These are phyloP conservation scores for Crioceris asparagi DNA, from an alignment of 2,888 invertebrate genomes.

Conservation along the genomic window DNA sequence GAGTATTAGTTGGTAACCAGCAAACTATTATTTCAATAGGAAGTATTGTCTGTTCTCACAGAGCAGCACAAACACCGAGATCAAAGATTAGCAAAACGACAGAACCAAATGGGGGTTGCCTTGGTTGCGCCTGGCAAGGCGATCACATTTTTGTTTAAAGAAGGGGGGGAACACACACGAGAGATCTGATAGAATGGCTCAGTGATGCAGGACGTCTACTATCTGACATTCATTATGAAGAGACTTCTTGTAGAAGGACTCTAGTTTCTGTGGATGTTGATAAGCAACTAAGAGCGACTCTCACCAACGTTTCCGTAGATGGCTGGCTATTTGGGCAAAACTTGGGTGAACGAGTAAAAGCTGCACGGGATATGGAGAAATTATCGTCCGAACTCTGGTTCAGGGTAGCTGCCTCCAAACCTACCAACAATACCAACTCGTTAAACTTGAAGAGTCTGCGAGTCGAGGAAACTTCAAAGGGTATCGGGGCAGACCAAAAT, in stretches of 20 bases:
- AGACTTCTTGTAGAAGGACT: constrained; percentile 8
- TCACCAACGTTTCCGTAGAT: constrained; percentile 5
- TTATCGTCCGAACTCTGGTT: no score
- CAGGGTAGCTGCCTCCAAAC: no score
- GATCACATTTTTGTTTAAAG: constrained; percentile 5
- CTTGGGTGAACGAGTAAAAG: constrained; percentile 8
- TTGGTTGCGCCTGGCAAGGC: constrained; percentile 10
- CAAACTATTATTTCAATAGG: constrained; percentile 10
- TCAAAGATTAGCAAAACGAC: constrained; percentile 5
- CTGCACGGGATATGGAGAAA: constrained; percentile 8
- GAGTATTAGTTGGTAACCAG: no score
- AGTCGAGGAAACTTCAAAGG: no score
- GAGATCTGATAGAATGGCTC: constrained; percentile 2
- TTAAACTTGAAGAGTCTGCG: no score
- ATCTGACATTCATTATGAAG: constrained; percentile 8
- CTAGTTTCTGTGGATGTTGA: constrained; percentile 7
- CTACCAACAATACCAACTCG: no score
- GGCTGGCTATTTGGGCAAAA: constrained; percentile 12
- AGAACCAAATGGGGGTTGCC: constrained; percentile 10
- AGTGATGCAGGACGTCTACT: constrained; percentile 13
- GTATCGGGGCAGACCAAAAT: no score
- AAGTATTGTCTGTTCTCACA: constrained; percentile 8
- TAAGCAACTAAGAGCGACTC: constrained; percentile 10
- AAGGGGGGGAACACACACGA: constrained; percentile 9
- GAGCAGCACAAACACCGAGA: constrained; percentile 9